Conservation (phyloP, 2,888 invertebrate species). For the Melipona bicolor region DNA sequence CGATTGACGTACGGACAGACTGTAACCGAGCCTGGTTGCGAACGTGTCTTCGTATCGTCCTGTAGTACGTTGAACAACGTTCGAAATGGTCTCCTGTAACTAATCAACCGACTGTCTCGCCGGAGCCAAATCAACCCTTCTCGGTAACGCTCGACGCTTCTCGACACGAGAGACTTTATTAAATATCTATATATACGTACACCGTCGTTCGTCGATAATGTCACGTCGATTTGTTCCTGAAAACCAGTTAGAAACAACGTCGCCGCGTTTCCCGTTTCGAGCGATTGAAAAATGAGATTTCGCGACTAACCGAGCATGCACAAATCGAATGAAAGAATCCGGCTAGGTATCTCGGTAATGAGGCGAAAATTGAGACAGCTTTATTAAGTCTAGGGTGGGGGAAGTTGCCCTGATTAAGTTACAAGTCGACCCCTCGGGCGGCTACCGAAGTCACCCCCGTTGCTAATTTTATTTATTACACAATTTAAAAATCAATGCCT, state of each 20-base stretch:
- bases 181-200: neutral
- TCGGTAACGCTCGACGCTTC: slow-evolving; percentile 43
- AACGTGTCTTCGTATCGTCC: slow-evolving; percentile 60
- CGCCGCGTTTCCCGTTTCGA: neutral
- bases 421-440: slow-evolving; percentile 71
- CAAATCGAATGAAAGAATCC: slow-evolving; percentile 79
- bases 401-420: slow-evolving; percentile 82
- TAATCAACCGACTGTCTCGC: slow-evolving; percentile 76
- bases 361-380: slow-evolving; percentile 83
- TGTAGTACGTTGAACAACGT: slow-evolving; percentile 54
- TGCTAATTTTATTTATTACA: slow-evolving; percentile 83
- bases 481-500: slow-evolving; percentile 83
- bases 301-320: slow-evolving; percentile 25
- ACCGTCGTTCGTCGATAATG: neutral
- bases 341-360: slow-evolving; percentile 77
- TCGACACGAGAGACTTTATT: slow-evolving; percentile 4
- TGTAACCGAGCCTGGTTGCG: slow-evolving; percentile 53
- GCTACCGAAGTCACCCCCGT: slow-evolving; percentile 77
- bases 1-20: slow-evolving; percentile 69
- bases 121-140: slow-evolving; percentile 75
- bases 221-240: neutral
- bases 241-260: neutral
- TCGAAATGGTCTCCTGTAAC: slow-evolving; percentile 75
- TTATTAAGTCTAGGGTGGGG: slow-evolving; percentile 82
- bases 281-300: slow-evolving; percentile 32